A percentile compares a stretch with the other conserved stretches of the same genome.
Conservation (phyloP, 2,113 vertebrate species). For the Poicephalus meyeri region DNA sequence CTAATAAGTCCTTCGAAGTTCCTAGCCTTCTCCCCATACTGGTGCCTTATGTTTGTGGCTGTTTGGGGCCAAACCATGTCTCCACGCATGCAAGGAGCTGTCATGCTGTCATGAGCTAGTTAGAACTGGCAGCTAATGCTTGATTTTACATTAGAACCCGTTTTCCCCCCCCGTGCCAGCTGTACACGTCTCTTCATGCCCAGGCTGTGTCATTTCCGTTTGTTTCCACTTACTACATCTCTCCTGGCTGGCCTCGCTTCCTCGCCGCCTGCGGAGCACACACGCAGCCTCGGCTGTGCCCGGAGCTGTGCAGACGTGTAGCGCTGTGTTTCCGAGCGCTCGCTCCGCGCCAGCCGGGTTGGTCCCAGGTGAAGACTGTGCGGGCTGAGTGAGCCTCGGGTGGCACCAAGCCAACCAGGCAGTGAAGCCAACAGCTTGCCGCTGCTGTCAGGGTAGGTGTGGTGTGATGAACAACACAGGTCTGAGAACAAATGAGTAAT, state of each 20-base stretch:
- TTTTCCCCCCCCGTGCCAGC: background rate
- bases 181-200: background rate
- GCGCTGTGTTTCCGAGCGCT: rapidly evolving
- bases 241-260: background rate
- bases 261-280: background rate
- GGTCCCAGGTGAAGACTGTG: background rate
- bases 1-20: background rate
- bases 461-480: background rate
- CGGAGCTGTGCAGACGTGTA: background rate
- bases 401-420: background rate
- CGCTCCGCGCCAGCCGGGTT: rapidly evolving
- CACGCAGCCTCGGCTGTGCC: background rate
- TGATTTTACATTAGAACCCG: background rate
- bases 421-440: background rate
- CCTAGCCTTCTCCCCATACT: background rate
- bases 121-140: background rate
- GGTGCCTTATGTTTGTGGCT: background rate
- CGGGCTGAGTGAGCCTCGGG: rapidly evolving
- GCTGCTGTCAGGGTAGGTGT: background rate
- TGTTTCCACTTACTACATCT: background rate
- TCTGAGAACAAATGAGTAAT: slow-evolving; percentile 17
- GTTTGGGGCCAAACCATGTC: background rate
- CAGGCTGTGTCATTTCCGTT: slow-evolving; percentile 38
- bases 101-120: background rate
- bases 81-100: background rate